Conservation (phyloP, 2,888 invertebrate genomes). For the Agrypnus murinus region DNA sequence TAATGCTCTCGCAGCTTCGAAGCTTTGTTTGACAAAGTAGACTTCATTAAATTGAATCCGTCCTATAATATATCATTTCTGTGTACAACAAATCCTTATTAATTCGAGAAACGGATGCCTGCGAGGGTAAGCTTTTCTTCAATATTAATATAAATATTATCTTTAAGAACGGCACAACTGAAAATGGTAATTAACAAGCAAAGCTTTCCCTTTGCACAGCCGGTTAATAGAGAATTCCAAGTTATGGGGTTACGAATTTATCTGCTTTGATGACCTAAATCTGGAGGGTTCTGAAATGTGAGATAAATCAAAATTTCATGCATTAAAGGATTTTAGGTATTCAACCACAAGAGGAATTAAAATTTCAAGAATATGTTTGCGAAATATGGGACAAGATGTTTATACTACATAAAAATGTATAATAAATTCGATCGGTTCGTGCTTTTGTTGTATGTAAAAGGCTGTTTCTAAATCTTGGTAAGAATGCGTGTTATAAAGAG, state of each 20-base stretch:
- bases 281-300: not conserved
- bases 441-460: not conserved
- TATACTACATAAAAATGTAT: no score
- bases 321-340: no score
- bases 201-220: not conserved
- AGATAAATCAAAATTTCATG: not conserved
- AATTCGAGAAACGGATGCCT: constrained; percentile 36
- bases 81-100: constrained; percentile 41
- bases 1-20: constrained; percentile 38
- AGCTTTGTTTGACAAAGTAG: constrained; percentile 45
- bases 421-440: no score
- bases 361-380: no score
- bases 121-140: constrained; percentile 23
- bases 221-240: not conserved
- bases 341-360: no score
- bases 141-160: constrained; percentile 35
- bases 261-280: constrained; percentile 15
- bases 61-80: constrained; percentile 42
- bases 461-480: constrained; percentile 3
- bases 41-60: constrained; percentile 44
- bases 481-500: constrained; percentile 17
- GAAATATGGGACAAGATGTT: no score
- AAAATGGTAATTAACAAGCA: constrained; percentile 22
- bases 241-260: not conserved
- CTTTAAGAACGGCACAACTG: constrained; percentile 24